Evolutionary conservation across 2,113 vertebrate genomes (phyloP).

Genomic region (Aphyosemion australe): DNA sequence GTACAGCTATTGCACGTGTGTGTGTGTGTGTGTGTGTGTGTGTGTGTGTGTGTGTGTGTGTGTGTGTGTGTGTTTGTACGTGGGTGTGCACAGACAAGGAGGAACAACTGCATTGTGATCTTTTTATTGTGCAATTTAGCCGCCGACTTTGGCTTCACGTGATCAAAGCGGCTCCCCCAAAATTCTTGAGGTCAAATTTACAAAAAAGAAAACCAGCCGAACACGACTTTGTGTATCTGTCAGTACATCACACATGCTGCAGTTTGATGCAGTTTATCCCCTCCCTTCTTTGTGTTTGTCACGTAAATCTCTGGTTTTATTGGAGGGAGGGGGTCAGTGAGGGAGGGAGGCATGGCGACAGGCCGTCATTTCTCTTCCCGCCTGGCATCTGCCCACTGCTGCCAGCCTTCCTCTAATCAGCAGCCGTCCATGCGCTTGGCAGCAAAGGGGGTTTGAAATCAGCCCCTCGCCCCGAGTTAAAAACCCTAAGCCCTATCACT

Average conservation of each 20-base stretch:
- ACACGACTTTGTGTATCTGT: conserved; percentile 11
- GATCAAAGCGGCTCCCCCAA: conserved; percentile 46
- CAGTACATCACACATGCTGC: conserved; percentile 29
- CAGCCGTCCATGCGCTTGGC: conserved; percentile 83
- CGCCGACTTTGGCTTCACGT: conserved; percentile 28
- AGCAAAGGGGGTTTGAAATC: conserved; percentile 78
- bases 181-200: conserved; percentile 21
- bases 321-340: conserved; percentile 51
- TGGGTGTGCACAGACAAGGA: conserved; percentile 32
- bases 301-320: conserved; percentile 60
- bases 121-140: conserved; percentile 31
- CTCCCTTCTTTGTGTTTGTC: conserved; percentile 22
- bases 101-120: conserved; percentile 42
- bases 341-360: conserved; percentile 66
- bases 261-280: conserved; percentile 44
- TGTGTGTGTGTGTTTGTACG: conserved; percentile 37
- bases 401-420: conserved; percentile 83
- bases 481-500: conserved; percentile 80
- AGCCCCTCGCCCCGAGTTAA: conserved; percentile 77
- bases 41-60: conserved; percentile 3
- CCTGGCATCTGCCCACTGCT: conserved; percentile 76
- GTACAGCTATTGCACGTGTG: conserved; percentile 3
- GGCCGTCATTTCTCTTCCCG: conserved; percentile 68
- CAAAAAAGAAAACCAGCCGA: conserved; percentile 10
- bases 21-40: no score